Percentiles rank a stretch among this genome's conserved stretches.
These are phyloP conservation scores for Polylopha cassiicola DNA, from an alignment of 2,888 invertebrate genomes.

Conservation along the genomic window DNA sequence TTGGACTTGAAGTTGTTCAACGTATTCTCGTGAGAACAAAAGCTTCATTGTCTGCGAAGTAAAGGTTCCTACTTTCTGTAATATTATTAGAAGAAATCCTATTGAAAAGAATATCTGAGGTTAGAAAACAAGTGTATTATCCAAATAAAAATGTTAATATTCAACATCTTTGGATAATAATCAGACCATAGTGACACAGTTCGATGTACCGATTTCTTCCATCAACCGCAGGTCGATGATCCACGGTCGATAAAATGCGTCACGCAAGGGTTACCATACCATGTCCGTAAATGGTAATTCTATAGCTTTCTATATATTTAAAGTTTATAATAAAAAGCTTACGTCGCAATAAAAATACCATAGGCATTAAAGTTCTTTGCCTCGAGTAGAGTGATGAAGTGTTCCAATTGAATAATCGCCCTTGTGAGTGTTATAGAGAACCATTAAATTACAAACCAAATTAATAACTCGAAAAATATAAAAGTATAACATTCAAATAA, in stretches of 20 bases:
- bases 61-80: too few relatives aligned
- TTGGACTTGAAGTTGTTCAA: slow-evolving; percentile 13
- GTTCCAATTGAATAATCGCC: too few relatives aligned
- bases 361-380: slow-evolving; percentile 28
- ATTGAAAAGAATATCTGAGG: too few relatives aligned
- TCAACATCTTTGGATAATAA: slow-evolving; percentile 16
- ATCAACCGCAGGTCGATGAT: slow-evolving; percentile 39
- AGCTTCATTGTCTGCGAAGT: slow-evolving; percentile 12
- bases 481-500: too few relatives aligned
- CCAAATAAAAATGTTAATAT: too few relatives aligned
- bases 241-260: slow-evolving; percentile 36
- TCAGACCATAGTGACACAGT: slow-evolving; percentile 14
- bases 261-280: slow-evolving; percentile 53
- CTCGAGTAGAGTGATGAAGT: too few relatives aligned
- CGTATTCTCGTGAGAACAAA: slow-evolving; percentile 17
- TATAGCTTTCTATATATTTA: slow-evolving; percentile 29
- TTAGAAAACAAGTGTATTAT: too few relatives aligned
- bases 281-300: slow-evolving; percentile 42
- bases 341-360: slow-evolving; percentile 30
- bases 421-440: too few relatives aligned
- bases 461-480: too few relatives aligned
- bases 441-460: too few relatives aligned
- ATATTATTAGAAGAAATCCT: too few relatives aligned
- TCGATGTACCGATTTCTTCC: slow-evolving; percentile 14
- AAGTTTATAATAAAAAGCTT: slow-evolving; percentile 29